Evolutionary conservation across 2,888 invertebrate genomes (phyloP).

Genomic region (Ganaspis brasiliensis): DNA sequence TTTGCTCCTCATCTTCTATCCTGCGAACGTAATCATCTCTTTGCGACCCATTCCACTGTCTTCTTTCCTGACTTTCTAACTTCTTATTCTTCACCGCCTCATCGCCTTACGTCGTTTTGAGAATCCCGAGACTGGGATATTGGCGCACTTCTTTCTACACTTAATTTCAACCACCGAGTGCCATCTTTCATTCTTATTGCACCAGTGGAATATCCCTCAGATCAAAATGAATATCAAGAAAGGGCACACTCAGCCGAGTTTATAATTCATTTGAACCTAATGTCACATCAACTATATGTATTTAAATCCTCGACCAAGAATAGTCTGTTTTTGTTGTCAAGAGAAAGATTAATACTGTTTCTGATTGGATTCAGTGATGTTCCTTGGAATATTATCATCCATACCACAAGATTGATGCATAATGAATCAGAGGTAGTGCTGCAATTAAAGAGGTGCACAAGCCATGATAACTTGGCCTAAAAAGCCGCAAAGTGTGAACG

Average conservation of each 20-base stretch:
- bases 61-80: slow-evolving; percentile 9
- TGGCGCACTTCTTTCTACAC: slow-evolving; percentile 57
- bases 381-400: no score
- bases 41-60: slow-evolving; percentile 20
- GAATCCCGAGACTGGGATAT: slow-evolving; percentile 1
- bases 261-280: background rate
- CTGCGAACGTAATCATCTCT: slow-evolving; percentile 39
- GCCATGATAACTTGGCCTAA: slow-evolving; percentile 67
- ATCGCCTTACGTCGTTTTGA: background rate
- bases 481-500: slow-evolving; percentile 54
- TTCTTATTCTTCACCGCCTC: slow-evolving; percentile 33
- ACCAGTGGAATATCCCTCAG: slow-evolving; percentile 60
- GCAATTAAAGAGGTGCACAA: slow-evolving; percentile 71
- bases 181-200: slow-evolving; percentile 68
- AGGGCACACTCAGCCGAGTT: background rate
- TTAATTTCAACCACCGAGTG: slow-evolving; percentile 63
- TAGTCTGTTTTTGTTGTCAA: no score
- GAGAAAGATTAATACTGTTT: no score
- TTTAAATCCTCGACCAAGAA: background rate
- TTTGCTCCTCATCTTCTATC: slow-evolving; percentile 39
- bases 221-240: background rate
- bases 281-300: background rate
- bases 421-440: slow-evolving; percentile 60
- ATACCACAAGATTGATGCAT: no score
- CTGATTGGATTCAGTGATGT: no score